Conservation (phyloP, 2,888 invertebrate genomes). For the Hirtodrosophila confusa region DNA sequence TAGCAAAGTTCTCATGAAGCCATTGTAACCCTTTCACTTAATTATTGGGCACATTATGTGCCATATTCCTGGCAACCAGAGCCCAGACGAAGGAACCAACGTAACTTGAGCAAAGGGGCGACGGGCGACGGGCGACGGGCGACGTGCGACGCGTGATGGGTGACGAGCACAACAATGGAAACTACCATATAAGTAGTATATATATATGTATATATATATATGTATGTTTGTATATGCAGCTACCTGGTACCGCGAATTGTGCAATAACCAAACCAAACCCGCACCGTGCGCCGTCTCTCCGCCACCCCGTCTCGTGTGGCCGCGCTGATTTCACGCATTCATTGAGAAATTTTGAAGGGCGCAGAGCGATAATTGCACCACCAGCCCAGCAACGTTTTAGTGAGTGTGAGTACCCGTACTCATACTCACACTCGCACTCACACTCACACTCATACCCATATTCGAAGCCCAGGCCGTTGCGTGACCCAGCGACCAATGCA, state of each 20-base stretch:
- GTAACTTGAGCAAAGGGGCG: slow-evolving; percentile 1
- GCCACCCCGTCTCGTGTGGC: slow-evolving; percentile 8
- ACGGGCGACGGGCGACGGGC: slow-evolving; percentile 10
- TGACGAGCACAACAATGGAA: slow-evolving; percentile 59
- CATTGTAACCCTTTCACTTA: slow-evolving; percentile 79
- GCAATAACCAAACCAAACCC: slow-evolving; percentile 48
- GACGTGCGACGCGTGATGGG: slow-evolving; percentile 8
- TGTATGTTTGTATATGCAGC: background rate
- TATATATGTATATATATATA: slow-evolving; percentile 1
- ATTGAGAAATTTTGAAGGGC: slow-evolving; percentile 69
- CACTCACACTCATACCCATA: slow-evolving; percentile 8
- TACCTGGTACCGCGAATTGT: slow-evolving; percentile 55
- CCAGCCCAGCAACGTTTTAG: slow-evolving; percentile 31
- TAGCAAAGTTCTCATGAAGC: slow-evolving; percentile 75
- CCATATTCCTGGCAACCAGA: slow-evolving; percentile 73
- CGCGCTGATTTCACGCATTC: slow-evolving; percentile 68
- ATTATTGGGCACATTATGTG: slow-evolving; percentile 78
- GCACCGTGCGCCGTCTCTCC: slow-evolving; percentile 14
- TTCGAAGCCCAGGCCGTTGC: slow-evolving; percentile 11
- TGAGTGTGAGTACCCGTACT: slow-evolving; percentile 8
- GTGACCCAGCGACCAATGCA: slow-evolving; percentile 51
- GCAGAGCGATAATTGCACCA: slow-evolving; percentile 71
- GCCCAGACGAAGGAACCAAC: slow-evolving; percentile 15
- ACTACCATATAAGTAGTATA: slow-evolving; percentile 45
- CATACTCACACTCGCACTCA: background rate